phyloP scores from a whole-genome alignment of 2,113 vertebrate species.

The Dicentrarchus labrax region DNA sequence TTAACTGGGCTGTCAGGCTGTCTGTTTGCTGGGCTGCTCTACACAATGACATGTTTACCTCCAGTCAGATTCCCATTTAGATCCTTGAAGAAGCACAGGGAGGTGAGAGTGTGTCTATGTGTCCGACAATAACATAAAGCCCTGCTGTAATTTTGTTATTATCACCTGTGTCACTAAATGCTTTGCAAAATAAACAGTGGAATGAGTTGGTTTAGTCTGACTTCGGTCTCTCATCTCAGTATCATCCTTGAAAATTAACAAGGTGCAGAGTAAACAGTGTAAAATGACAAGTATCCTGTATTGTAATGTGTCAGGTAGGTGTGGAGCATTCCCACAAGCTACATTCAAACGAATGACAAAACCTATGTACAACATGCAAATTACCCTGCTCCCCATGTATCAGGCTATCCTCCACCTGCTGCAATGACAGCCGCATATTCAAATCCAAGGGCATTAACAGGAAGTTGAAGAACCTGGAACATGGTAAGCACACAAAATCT shows the following conservation, averaged over 20 bases:
- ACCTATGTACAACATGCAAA: constrained; percentile 3
- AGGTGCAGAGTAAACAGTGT: neutral
- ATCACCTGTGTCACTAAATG: constrained; percentile 16
- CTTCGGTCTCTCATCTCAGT: neutral
- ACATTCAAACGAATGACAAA: neutral
- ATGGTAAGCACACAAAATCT: neutral
- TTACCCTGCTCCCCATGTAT: neutral
- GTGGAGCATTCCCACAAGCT: no score
- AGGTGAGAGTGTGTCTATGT: constrained; percentile 6
- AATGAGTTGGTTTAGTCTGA: constrained; percentile 2
- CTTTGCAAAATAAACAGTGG: constrained; percentile 39
- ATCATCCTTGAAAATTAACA: constrained; percentile 11
- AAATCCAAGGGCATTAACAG: constrained; percentile 1
- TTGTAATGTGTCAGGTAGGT: neutral
- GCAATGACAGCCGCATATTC: neutral
- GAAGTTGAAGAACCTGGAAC: neutral
- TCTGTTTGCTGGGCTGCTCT: constrained; percentile 71
- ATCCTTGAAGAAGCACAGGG: constrained; percentile 51
- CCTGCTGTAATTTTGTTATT: constrained; percentile 38
- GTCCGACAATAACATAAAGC: constrained; percentile 40
- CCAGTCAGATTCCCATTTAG: constrained; percentile 80
- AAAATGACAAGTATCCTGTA: neutral
- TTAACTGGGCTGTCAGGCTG: constrained; percentile 75
- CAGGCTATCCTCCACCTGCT: neutral
- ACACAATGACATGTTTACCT: constrained; percentile 76